These are phyloP conservation scores for Pemphredon lugubris DNA, from an alignment of 2,888 invertebrate genomes.

Conservation along the genomic window DNA sequence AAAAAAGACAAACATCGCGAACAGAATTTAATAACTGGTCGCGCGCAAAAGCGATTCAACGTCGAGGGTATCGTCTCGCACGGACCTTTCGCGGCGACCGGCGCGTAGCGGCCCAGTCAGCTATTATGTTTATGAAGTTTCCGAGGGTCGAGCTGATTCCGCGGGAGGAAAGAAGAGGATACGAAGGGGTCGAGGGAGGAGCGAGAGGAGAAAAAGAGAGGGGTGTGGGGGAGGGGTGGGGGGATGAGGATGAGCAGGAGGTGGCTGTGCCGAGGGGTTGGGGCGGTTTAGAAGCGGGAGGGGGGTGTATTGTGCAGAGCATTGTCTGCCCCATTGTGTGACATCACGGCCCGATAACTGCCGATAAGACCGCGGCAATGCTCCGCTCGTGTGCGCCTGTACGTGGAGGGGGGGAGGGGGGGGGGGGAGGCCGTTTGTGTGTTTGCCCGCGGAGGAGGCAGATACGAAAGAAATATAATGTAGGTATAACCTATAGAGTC, in stretches of 20 bases:
- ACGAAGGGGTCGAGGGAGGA: constrained; percentile 7
- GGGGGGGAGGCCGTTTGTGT: constrained; percentile 46
- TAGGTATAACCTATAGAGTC: constrained; percentile 52
- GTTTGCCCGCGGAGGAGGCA: constrained; percentile 38
- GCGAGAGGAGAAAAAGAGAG: constrained; percentile 4
- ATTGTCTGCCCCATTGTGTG: constrained; percentile 81
- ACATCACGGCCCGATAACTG: constrained; percentile 81
- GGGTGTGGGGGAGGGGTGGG: constrained; percentile 35
- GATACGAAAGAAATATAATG: constrained; percentile 65
- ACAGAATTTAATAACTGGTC: no score
- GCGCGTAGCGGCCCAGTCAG: constrained; percentile 76
- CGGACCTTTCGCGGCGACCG: constrained; percentile 77
- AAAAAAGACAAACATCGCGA: no score
- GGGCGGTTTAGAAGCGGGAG: constrained; percentile 71
- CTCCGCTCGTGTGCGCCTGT: constrained; percentile 60
- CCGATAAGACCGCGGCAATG: constrained; percentile 80
- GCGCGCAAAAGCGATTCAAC: constrained; percentile 20
- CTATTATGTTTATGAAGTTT: constrained; percentile 81
- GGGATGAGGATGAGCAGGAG: constrained; percentile 57
- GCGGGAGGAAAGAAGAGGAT: constrained; percentile 53
- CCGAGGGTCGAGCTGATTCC: constrained; percentile 60
- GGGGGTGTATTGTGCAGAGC: constrained; percentile 79
- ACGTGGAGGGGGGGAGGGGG: no score
- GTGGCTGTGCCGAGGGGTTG: constrained; percentile 63
- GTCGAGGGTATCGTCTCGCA: not conserved